A percentile compares a stretch with the other conserved stretches of the same genome.
These are phyloP conservation scores for Pseudopodoces humilis DNA, from an alignment of 2,113 vertebrate species.

Conservation along the genomic window DNA sequence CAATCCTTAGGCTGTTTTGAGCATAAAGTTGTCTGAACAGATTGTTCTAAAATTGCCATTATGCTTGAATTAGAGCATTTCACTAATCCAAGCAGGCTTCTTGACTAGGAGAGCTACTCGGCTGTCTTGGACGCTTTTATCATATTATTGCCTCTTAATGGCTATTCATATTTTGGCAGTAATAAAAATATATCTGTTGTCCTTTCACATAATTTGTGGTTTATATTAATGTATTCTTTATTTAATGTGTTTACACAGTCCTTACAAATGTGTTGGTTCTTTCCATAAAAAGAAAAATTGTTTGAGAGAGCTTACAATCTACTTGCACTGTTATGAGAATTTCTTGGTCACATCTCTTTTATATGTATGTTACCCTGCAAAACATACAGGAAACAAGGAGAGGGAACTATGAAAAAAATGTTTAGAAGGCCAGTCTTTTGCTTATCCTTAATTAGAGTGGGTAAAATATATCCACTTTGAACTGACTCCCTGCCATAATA, in stretches of 20 bases:
- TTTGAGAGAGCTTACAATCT: background rate
- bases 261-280: background rate
- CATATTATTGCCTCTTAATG: background rate
- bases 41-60: background rate
- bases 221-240: background rate
- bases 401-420: background rate
- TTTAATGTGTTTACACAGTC: background rate
- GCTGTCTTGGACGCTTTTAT: background rate
- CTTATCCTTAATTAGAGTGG: background rate
- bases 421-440: background rate
- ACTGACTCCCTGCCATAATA: background rate
- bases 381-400: background rate
- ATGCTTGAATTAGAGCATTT: background rate
- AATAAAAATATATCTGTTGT: background rate
- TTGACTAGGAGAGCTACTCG: background rate
- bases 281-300: background rate
- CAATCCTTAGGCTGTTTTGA: background rate
- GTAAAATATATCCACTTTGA: background rate
- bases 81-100: background rate
- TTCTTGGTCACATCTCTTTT: background rate
- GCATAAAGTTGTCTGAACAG: background rate
- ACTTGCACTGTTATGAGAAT: background rate
- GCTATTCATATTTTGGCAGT: background rate
- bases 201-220: background rate
- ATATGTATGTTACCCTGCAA: background rate